Evolutionary conservation across 2,888 invertebrate species (phyloP).

Genomic region (Cheilosia pagana): DNA sequence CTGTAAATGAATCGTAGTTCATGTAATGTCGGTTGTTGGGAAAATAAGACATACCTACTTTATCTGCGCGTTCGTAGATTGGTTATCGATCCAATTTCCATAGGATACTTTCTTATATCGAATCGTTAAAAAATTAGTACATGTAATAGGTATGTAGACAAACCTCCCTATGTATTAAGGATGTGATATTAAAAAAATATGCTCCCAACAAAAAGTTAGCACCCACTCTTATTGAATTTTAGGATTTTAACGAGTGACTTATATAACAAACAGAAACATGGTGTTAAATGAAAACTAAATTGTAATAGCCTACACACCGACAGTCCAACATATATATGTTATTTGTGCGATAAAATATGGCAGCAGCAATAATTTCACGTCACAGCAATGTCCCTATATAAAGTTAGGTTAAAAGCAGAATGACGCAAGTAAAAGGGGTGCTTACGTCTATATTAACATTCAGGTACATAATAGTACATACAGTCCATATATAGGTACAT

Average conservation of each 20-base stretch:
- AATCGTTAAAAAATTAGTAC: too few species aligned
- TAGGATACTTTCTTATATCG: constrained; percentile 56
- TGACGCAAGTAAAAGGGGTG: constrained; percentile 18
- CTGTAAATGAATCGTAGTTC: constrained; percentile 5
- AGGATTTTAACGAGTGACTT: constrained; percentile 5
- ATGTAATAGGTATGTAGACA: too few species aligned
- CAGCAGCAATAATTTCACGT: not conserved
- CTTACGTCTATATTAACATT: not conserved
- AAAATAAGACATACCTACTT: not conserved
- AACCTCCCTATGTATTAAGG: too few species aligned
- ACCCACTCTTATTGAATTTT: too few species aligned
- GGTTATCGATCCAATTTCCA: constrained; percentile 64
- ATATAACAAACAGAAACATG: constrained; percentile 45
- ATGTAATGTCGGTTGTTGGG: constrained; percentile 15
- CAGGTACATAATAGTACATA: not conserved
- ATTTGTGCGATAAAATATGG: too few species aligned
- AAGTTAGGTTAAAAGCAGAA: not conserved
- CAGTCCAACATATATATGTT: too few species aligned
- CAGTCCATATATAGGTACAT: not conserved
- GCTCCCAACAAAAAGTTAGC: too few species aligned
- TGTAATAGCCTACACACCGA: too few species aligned
- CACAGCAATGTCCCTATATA: constrained; percentile 3
- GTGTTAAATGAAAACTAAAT: too few species aligned
- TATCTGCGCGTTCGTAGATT: constrained; percentile 45
- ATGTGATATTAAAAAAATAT: too few species aligned